Conservation (phyloP, 2,888 invertebrate genomes). For the Unio pictorum region DNA sequence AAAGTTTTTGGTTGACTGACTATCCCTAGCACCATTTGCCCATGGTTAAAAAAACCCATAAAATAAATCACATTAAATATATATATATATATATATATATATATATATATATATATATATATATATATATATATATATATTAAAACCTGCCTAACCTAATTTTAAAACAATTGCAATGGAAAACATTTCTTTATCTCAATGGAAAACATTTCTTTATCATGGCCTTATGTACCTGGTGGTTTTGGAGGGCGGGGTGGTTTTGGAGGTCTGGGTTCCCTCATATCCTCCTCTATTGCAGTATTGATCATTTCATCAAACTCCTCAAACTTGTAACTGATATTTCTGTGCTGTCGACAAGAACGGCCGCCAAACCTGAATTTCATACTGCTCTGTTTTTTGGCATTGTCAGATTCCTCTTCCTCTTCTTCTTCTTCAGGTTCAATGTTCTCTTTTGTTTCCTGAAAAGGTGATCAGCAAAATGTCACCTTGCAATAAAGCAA, state of each 20-base stretch:
- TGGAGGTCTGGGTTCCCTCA: conserved; percentile 36
- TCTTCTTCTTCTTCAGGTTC: conserved; percentile 24
- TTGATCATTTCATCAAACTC: conserved; percentile 97
- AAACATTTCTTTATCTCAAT: background rate
- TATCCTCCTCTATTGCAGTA: conserved; percentile 78
- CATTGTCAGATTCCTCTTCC: conserved; percentile 11
- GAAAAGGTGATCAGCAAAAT: background rate
- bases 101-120: conserved; percentile 4
- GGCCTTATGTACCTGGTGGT: conserved; percentile 27
- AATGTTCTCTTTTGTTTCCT: conserved; percentile 31
- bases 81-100: conserved; percentile 3
- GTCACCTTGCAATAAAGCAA: too few species aligned
- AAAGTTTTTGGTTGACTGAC: too few species aligned
- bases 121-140: background rate
- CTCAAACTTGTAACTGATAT: conserved; percentile 83
- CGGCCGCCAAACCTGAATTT: conserved; percentile 20
- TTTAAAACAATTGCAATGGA: background rate
- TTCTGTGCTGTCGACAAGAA: conserved; percentile 19
- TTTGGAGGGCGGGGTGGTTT: conserved; percentile 26
- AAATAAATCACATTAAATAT: conserved; percentile 3
- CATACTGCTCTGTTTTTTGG: conserved; percentile 3
- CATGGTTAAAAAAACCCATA: too few species aligned
- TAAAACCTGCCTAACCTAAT: conserved; percentile 4
- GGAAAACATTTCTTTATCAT: background rate
- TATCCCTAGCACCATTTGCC: too few species aligned